phyloP scores from a whole-genome alignment of 2,888 invertebrate species.

The Euplexia lucipara region DNA sequence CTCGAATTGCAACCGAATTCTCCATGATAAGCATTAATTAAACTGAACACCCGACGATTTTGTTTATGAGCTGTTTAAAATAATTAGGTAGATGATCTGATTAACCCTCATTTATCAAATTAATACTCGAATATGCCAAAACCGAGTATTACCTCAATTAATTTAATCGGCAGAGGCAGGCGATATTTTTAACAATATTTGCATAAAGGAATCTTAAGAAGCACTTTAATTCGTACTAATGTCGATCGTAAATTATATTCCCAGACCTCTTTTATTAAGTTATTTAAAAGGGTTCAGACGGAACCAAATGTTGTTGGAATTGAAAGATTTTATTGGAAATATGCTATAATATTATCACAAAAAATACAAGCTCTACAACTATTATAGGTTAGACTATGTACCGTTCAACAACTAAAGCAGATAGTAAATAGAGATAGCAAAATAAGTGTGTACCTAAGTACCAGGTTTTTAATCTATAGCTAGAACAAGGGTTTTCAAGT shows the following conservation, averaged over 20 bases:
- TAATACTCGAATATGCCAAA: slow-evolving; percentile 80
- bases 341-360: neutral
- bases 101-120: slow-evolving; percentile 84
- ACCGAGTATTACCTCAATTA: slow-evolving; percentile 81
- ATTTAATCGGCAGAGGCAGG: slow-evolving; percentile 76
- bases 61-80: slow-evolving; percentile 81
- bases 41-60: slow-evolving; percentile 56
- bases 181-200: slow-evolving; percentile 83
- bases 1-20: slow-evolving; percentile 31
- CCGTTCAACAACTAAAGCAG: no score
- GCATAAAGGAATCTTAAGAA: slow-evolving; percentile 87
- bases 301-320: slow-evolving; percentile 43
- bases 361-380: neutral
- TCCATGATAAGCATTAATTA: slow-evolving; percentile 67
- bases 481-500: no score
- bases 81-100: slow-evolving; percentile 82
- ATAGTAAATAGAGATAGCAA: no score
- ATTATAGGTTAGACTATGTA: neutral
- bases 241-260: slow-evolving; percentile 79
- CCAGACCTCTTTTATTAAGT: slow-evolving; percentile 79
- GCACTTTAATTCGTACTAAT: slow-evolving; percentile 81
- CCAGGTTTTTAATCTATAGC: no score
- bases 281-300: slow-evolving; percentile 69
- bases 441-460: no score
- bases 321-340: slow-evolving; percentile 21